Evolutionary conservation across 2,797 vertebrate genomes (phyloP).

Genomic region (Anableps anableps): DNA sequence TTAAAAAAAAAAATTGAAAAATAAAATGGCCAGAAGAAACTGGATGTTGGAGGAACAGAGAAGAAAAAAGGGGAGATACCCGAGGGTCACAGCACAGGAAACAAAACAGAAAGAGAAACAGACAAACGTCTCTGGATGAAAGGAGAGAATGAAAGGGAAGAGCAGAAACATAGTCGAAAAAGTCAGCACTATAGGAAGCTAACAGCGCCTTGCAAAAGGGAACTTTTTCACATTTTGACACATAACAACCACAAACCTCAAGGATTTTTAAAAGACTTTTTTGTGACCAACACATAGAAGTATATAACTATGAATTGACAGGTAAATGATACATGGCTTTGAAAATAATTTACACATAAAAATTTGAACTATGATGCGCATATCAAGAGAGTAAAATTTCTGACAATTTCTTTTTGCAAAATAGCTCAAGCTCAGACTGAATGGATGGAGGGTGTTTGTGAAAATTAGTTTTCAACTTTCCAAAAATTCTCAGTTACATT

Average conservation of each 20-base stretch:
- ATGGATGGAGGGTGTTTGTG: neutral
- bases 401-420: neutral
- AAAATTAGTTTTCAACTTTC: neutral
- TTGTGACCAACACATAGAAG: neutral
- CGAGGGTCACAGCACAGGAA: slow-evolving; percentile 69
- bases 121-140: slow-evolving; percentile 72
- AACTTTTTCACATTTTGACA: neutral
- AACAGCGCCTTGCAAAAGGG: neutral
- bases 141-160: slow-evolving; percentile 73
- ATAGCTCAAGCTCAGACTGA: neutral
- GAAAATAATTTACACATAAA: neutral
- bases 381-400: neutral
- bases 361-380: neutral
- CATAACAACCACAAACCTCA: neutral
- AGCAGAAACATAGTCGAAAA: slow-evolving; percentile 71
- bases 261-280: neutral
- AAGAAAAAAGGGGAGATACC: slow-evolving; percentile 56
- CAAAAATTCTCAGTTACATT: neutral
- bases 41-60: slow-evolving; percentile 59
- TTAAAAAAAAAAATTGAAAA: neutral
- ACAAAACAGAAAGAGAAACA: slow-evolving; percentile 69
- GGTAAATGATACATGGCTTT: neutral
- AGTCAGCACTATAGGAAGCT: slow-evolving; percentile 46
- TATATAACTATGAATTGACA: neutral
- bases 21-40: slow-evolving; percentile 40